These are phyloP conservation scores for Carduelis carduelis DNA, from an alignment of 2,797 vertebrate genomes.

Conservation along the genomic window DNA sequence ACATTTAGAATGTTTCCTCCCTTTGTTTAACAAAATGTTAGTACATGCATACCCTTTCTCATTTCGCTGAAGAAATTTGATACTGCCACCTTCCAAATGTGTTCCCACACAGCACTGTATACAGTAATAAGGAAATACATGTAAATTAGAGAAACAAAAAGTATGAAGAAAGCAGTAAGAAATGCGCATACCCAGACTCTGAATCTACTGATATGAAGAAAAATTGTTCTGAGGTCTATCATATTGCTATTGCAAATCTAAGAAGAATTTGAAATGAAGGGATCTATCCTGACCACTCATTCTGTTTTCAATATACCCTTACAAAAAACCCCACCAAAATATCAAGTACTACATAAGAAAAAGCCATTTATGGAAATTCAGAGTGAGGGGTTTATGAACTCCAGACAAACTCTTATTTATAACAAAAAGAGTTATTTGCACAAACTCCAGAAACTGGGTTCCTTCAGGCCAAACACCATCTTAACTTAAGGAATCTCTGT, in stretches of 20 bases:
- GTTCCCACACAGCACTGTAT: neutral
- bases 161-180: neutral
- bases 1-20: constrained; percentile 15
- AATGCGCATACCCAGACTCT: neutral
- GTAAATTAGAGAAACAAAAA: neutral
- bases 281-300: neutral
- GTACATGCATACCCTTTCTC: neutral
- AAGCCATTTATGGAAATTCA: neutral
- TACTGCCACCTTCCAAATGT: neutral
- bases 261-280: neutral
- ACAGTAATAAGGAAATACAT: neutral
- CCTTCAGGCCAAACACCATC: neutral
- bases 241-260: neutral
- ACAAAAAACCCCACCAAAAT: neutral
- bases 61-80: neutral
- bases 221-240: neutral
- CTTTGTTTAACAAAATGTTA: neutral
- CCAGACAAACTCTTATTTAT: neutral
- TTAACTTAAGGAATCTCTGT: neutral
- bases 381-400: neutral
- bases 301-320: neutral
- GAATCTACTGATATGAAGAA: neutral
- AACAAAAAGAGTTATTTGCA: neutral
- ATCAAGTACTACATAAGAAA: neutral
- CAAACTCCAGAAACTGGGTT: neutral